These are phyloP conservation scores for Bufotes viridis DNA, from an alignment of 2,797 vertebrate species.

Conservation along the genomic window DNA sequence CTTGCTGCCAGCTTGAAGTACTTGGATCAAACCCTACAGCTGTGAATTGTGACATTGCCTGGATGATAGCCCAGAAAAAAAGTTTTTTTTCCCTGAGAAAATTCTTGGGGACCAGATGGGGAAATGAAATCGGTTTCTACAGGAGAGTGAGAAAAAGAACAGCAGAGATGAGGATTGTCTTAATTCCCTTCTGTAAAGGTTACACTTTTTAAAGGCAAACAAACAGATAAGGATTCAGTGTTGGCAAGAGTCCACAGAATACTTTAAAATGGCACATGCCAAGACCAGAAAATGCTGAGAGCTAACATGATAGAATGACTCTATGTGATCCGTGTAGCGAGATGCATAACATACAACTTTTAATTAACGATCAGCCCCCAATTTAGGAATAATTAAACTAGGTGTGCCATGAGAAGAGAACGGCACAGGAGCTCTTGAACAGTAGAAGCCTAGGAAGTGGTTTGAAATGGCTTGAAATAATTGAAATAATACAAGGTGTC, in stretches of 20 bases:
- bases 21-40: slow-evolving; percentile 71
- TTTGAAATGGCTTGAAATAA: neutral
- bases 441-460: neutral
- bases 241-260: neutral
- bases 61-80: slow-evolving; percentile 69
- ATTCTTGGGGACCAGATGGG: slow-evolving; percentile 62
- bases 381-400: slow-evolving; percentile 18
- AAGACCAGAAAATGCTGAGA: slow-evolving; percentile 27
- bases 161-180: slow-evolving; percentile 57
- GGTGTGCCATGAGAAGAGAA: neutral
- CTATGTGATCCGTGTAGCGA: slow-evolving; percentile 26
- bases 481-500: neutral
- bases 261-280: slow-evolving; percentile 42
- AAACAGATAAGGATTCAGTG: slow-evolving; percentile 48
- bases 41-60: slow-evolving; percentile 70
- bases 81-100: slow-evolving; percentile 70
- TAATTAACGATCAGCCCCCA: slow-evolving; percentile 31
- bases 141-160: slow-evolving; percentile 48
- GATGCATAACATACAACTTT: slow-evolving; percentile 39
- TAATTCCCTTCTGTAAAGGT: slow-evolving; percentile 61
- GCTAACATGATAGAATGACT: slow-evolving; percentile 30
- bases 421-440: neutral
- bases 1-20: slow-evolving; percentile 70
- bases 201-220: slow-evolving; percentile 50
- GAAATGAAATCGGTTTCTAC: slow-evolving; percentile 43